phyloP scores from a whole-genome alignment of 2,113 vertebrate species.

The Gnathonemus echidnorhynchus region DNA sequence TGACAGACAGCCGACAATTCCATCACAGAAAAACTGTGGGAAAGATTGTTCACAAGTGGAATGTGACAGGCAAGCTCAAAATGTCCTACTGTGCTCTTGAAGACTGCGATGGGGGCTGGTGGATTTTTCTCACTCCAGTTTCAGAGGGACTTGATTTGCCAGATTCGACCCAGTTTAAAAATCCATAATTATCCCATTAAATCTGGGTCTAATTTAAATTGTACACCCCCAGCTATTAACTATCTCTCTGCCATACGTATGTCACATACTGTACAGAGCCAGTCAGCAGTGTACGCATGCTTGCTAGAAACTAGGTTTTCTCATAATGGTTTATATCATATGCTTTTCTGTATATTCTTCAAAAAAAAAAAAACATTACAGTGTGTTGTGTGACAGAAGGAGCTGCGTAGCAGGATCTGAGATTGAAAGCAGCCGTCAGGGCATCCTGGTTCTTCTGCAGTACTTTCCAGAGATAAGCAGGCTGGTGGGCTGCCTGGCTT shows the following conservation, averaged over 20 bases:
- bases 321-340: not conserved
- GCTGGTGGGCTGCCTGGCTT: not conserved
- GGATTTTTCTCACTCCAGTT: not conserved
- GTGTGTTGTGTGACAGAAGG: not conserved
- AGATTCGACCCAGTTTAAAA: constrained; percentile 20
- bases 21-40: not conserved
- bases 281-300: not conserved
- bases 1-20: not conserved
- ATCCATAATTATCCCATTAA: constrained; percentile 23
- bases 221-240: constrained; percentile 19
- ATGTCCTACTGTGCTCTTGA: not conserved
- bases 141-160: constrained; percentile 4
- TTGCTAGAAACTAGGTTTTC: not conserved
- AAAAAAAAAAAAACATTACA: not conserved
- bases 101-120: not conserved
- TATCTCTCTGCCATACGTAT: not conserved
- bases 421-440: not conserved
- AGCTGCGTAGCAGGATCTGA: not conserved
- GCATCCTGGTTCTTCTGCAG: not conserved
- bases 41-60: constrained; percentile 1
- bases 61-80: not conserved
- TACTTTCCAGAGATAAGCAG: not conserved
- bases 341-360: not conserved
- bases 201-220: constrained; percentile 10
- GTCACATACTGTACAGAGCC: not conserved